These are phyloP conservation scores for Diuraphis noxia DNA, from an alignment of 1,140 invertebrate genomes.

Conservation along the genomic window DNA sequence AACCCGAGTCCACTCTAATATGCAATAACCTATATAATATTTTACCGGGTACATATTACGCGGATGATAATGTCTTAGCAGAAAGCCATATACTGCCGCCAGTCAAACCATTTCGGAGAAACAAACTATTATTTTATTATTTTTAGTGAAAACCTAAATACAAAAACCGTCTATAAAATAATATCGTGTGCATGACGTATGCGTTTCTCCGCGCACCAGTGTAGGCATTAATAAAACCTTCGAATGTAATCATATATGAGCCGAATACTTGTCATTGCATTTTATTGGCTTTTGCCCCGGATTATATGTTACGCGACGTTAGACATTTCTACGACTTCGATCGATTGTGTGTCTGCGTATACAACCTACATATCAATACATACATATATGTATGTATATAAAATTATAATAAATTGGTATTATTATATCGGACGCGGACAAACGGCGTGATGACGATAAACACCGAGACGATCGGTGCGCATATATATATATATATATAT, in stretches of 20 bases:
- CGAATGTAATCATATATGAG: slow-evolving; percentile 22
- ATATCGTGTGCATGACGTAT: not conserved
- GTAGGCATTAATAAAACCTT: slow-evolving; percentile 34
- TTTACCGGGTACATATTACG: too few relatives aligned
- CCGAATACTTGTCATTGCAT: slow-evolving; percentile 36
- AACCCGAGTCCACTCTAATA: too few relatives aligned
- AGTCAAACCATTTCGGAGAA: not conserved
- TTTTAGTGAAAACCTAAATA: not conserved
- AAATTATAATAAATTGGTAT: not conserved
- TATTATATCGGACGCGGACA: not conserved
- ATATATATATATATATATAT: not conserved
- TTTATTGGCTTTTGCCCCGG: slow-evolving; percentile 52
- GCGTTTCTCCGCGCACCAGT: too few relatives aligned
- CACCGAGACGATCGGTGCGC: not conserved
- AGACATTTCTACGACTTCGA: slow-evolving; percentile 38
- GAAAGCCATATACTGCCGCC: not conserved
- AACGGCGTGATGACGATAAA: not conserved
- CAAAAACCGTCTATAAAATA: not conserved
- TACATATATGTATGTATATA: not conserved
- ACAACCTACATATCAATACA: not conserved
- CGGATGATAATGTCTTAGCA: not conserved
- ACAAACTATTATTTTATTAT: not conserved
- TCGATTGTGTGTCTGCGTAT: not conserved
- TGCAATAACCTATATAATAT: too few relatives aligned
- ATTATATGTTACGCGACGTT: slow-evolving; percentile 37